Base-by-base conservation (phyloP, 2,888 invertebrate species). In the Graphium colonna region DNA sequence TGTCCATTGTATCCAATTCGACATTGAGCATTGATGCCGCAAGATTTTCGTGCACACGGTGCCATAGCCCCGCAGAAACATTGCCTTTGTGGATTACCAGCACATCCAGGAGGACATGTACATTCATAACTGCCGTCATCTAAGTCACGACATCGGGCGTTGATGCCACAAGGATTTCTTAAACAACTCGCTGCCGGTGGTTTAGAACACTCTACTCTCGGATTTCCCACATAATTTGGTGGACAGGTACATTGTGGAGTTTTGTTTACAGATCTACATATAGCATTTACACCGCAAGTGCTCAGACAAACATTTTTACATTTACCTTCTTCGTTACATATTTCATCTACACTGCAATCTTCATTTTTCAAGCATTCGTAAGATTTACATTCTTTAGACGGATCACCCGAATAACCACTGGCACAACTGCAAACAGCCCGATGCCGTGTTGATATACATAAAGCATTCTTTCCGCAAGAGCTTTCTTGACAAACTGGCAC, bases 351-450 rank as follows among this genome's bases (percentile, higher is more conserved):
- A 49, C 94, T 94, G 70, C 97, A 97, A 67, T 97, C 96, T 7
- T 91, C 90, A 71, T 96, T 93, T 45, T 89, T 87, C 51, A 92
- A 90, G 66, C 97, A 97, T 82, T 96, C 95, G 60, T 95, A 93
- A 58, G 94, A 91, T 57, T 92, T 92, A 67, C 96, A 96, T 68
- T 93, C 92, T 60, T 92, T 92, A 54, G 91, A 92, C 0, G 96
- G 95, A 71, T 96, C 95, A 0, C 96, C 96, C 61, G 94, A 94
- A 70, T 91, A 95, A 12, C 97, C 96, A 69, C 95, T 95, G 0
- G 96, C 96, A 71, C 97, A 97, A 55, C 95, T 91, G 73, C 97
- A 97, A 2, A 97, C 92, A 41, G 95, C 94, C 39, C 95, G 92
- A 77, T 97, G 97, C 61, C 95, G 94, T 1, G 94, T 93, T 0